Conservation (phyloP, 1,140 invertebrate genomes). For the Drosophila arawakana region DNA sequence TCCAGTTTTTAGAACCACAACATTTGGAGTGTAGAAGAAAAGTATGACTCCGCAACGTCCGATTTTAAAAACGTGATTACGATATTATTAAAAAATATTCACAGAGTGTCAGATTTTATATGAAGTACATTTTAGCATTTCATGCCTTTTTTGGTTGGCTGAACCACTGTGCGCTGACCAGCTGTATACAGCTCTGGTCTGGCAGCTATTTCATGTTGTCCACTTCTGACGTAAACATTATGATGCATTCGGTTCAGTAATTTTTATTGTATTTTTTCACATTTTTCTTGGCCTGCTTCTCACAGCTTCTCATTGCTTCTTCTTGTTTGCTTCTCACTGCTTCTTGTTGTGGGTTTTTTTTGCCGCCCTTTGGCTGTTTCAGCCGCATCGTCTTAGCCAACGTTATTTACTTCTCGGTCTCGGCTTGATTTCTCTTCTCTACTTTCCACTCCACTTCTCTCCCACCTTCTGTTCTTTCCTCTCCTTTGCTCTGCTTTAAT, state of each 20-base stretch:
- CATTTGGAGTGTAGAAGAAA: no score
- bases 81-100: no score
- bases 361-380: conserved; percentile 25
- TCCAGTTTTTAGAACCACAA: no score
- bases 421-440: conserved; percentile 42
- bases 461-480: not conserved
- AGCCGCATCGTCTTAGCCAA: conserved; percentile 16
- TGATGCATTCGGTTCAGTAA: conserved; percentile 82
- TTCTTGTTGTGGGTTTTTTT: not conserved
- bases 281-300: conserved; percentile 48
- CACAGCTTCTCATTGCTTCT: not conserved
- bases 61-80: no score
- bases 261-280: conserved; percentile 79
- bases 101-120: no score
- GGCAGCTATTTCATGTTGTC: conserved; percentile 69
- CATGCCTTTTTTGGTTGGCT: not conserved
- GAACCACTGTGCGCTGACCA: conserved; percentile 4
- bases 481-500: conserved; percentile 55
- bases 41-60: no score
- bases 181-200: conserved; percentile 35
- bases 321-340: not conserved
- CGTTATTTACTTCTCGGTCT: conserved; percentile 45
- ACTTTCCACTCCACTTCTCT: conserved; percentile 34
- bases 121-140: no score
- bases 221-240: conserved; percentile 81